Conservation (phyloP, 2,888 invertebrate species). For the Drosophila anceps region DNA sequence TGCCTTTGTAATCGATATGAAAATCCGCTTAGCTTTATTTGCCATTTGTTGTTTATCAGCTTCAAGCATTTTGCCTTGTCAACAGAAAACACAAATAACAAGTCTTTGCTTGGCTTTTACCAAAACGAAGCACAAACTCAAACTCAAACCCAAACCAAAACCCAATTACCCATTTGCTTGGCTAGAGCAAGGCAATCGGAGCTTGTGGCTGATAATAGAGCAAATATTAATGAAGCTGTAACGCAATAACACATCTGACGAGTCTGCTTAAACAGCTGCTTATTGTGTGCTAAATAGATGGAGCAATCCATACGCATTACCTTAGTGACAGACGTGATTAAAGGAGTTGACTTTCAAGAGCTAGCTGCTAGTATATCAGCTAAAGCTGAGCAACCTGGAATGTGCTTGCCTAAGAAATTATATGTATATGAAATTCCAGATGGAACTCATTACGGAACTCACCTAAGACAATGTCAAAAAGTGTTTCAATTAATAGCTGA, state of each 20-base stretch:
- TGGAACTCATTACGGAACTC: too few relatives aligned
- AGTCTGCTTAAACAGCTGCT: neutral
- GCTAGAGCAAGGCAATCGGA: conserved; percentile 13
- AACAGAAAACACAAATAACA: conserved; percentile 15
- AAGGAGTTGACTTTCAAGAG: neutral
- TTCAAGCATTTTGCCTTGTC: conserved; percentile 27
- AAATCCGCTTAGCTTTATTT: conserved; percentile 57
- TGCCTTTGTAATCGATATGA: conserved; percentile 51
- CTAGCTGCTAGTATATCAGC: too few relatives aligned
- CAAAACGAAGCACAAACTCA: neutral
- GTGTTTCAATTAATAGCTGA: too few relatives aligned
- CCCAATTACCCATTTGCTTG: conserved; percentile 1
- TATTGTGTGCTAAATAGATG: neutral
- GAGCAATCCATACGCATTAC: neutral
- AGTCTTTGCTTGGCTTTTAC: conserved; percentile 1
- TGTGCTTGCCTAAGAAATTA: neutral
- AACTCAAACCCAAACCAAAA: neutral
- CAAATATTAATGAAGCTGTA: conserved; percentile 38
- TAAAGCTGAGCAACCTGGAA: neutral
- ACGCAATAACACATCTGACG: conserved; percentile 41
- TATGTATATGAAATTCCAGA: too few relatives aligned
- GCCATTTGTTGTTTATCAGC: conserved; percentile 29
- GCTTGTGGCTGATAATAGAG: conserved; percentile 10
- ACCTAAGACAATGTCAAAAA: too few relatives aligned
- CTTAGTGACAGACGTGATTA: neutral